Conservation (phyloP, 2,888 invertebrate genomes). For the Apamea monoglypha region DNA sequence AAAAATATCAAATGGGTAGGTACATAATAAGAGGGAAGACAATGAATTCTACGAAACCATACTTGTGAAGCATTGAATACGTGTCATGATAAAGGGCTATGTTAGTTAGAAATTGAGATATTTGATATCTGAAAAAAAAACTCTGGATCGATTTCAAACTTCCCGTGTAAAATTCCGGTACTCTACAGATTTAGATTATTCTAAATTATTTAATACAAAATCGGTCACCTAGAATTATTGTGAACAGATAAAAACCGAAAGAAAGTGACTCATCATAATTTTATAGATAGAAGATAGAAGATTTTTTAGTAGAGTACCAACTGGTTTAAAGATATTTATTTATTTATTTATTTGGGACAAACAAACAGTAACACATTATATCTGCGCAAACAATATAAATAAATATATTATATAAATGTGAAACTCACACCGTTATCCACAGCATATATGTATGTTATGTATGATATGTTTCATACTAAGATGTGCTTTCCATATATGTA, state of each 20-base stretch:
- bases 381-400: too few species aligned
- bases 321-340: background rate
- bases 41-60: conserved; percentile 41
- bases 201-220: background rate
- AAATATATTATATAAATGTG: too few species aligned
- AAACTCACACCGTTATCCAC: too few species aligned
- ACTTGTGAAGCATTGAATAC: conserved; percentile 32
- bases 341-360: too few species aligned
- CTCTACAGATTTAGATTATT: background rate
- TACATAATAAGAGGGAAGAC: conserved; percentile 73
- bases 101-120: background rate
- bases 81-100: conserved; percentile 5
- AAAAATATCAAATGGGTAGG: conserved; percentile 68
- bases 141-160: background rate
- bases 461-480: background rate
- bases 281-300: background rate
- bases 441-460: too few species aligned
- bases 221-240: background rate
- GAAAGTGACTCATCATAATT: background rate
- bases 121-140: background rate
- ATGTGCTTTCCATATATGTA: too few species aligned
- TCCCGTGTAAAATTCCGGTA: background rate
- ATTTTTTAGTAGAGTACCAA: background rate
- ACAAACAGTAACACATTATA: too few species aligned
- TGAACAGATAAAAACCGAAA: background rate